Percentiles rank a stretch among this genome's conserved stretches.
Conservation (phyloP, 2,797 vertebrate genomes). For the Helostoma temminkii region DNA sequence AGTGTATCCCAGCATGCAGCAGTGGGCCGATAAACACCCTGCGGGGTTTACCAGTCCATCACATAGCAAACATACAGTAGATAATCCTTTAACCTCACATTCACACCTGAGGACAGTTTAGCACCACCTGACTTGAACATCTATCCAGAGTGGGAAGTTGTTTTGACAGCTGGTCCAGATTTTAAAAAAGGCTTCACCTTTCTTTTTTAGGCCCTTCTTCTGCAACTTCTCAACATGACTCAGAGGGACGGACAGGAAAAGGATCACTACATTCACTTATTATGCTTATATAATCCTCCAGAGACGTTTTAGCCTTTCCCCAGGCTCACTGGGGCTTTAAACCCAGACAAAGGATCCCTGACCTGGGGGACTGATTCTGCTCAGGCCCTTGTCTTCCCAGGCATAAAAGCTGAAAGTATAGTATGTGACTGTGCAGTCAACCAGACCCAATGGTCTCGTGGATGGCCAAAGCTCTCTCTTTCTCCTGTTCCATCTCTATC, state of each 20-base stretch:
- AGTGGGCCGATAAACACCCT: slow-evolving; percentile 38
- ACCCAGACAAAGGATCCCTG: slow-evolving; percentile 51
- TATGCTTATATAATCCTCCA: slow-evolving; percentile 44
- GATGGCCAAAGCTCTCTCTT: slow-evolving; percentile 21
- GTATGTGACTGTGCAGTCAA: slow-evolving; percentile 39
- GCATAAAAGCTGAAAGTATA: slow-evolving; percentile 50
- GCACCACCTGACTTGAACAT: slow-evolving; percentile 11
- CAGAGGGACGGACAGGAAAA: slow-evolving; percentile 5
- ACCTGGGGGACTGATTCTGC: slow-evolving; percentile 42
- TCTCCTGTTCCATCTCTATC: slow-evolving; percentile 25
- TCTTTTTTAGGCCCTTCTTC: not conserved
- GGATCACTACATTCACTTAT: slow-evolving; percentile 33
- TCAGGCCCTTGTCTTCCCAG: slow-evolving; percentile 44
- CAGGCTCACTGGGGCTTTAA: slow-evolving; percentile 37
- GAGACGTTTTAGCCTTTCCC: slow-evolving; percentile 32
- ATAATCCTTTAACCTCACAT: slow-evolving; percentile 33
- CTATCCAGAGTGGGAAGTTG: not conserved
- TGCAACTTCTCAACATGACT: slow-evolving; percentile 25
- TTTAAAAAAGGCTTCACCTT: not conserved
- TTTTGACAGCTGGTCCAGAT: slow-evolving; percentile 9
- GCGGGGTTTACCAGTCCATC: slow-evolving; percentile 13
- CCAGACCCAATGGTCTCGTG: slow-evolving; percentile 35
- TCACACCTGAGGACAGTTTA: slow-evolving; percentile 5
- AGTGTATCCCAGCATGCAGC: slow-evolving; percentile 27
- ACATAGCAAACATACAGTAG: slow-evolving; percentile 16